Evolutionary conservation across 2,797 vertebrate species (phyloP).

Genomic region (Intellagama lesueurii): DNA sequence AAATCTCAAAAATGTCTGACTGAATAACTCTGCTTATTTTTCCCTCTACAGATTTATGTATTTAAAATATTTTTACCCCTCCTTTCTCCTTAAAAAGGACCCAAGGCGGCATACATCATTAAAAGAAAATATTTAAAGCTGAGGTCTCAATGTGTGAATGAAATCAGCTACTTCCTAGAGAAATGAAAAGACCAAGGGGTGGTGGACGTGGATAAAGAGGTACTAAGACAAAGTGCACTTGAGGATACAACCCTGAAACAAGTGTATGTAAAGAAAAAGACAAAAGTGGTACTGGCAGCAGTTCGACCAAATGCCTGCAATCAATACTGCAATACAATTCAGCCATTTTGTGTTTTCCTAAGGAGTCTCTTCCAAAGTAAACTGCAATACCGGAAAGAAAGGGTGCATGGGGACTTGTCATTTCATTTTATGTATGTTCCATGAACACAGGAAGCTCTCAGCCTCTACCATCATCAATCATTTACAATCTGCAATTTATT

Average conservation of each 20-base stretch:
- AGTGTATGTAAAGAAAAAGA: neutral
- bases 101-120: too few species aligned
- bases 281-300: neutral
- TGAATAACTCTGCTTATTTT: neutral
- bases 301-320: neutral
- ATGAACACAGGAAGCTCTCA: neutral
- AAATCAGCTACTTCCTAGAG: slow-evolving; percentile 8
- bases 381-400: neutral
- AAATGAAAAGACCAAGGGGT: neutral
- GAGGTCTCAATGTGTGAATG: neutral
- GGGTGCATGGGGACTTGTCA: neutral
- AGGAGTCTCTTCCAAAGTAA: neutral
- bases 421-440: neutral
- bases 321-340: neutral
- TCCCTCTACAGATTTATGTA: neutral
- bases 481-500: neutral
- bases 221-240: neutral
- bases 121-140: too few species aligned
- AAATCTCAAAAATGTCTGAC: neutral
- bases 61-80: too few species aligned
- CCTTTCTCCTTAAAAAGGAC: too few species aligned
- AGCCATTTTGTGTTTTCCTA: neutral
- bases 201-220: neutral
- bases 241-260: neutral
- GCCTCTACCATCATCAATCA: neutral